A percentile compares a stretch with the other conserved stretches of the same genome.
Conservation (phyloP, 2,888 invertebrate genomes). For the Chrysina gloriosa region DNA sequence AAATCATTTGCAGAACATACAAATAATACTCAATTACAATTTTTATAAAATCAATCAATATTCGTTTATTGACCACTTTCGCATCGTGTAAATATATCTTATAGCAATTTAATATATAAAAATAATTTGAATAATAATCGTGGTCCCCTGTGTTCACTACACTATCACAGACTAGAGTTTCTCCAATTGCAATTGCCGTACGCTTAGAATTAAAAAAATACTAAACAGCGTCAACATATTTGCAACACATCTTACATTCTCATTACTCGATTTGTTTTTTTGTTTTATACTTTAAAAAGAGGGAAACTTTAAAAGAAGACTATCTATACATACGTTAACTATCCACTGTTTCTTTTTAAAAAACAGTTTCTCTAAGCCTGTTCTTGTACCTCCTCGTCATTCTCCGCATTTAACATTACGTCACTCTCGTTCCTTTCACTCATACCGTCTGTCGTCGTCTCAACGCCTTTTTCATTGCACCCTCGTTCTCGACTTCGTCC, state of each 20-base stretch:
- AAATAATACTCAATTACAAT: constrained; percentile 42
- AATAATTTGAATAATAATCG: constrained; percentile 44
- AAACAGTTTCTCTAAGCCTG: constrained; percentile 12
- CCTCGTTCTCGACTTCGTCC: constrained; percentile 48
- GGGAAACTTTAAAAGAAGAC: constrained; percentile 7
- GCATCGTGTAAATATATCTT: constrained; percentile 40
- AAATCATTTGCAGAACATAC: constrained; percentile 24
- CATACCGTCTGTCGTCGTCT: not conserved
- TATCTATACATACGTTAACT: constrained; percentile 31
- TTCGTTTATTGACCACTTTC: constrained; percentile 45
- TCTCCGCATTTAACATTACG: constrained; percentile 10
- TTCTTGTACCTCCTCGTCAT: constrained; percentile 12
- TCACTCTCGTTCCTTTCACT: constrained; percentile 25
- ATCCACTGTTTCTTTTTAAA: constrained; percentile 9
- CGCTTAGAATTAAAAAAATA: constrained; percentile 32
- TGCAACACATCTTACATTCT: constrained; percentile 50
- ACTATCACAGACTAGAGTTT: constrained; percentile 60
- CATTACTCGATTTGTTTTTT: not conserved
- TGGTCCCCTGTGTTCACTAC: constrained; percentile 63
- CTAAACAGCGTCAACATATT: constrained; percentile 51
- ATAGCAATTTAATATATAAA: constrained; percentile 40
- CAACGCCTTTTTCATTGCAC: constrained; percentile 14
- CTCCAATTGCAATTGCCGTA: constrained; percentile 44
- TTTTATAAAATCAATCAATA: constrained; percentile 47
- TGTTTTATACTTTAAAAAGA: constrained; percentile 5